These are phyloP conservation scores for Pseudocheirus occidentalis DNA, from an alignment of 2,797 vertebrate genomes.

Conservation along the genomic window DNA sequence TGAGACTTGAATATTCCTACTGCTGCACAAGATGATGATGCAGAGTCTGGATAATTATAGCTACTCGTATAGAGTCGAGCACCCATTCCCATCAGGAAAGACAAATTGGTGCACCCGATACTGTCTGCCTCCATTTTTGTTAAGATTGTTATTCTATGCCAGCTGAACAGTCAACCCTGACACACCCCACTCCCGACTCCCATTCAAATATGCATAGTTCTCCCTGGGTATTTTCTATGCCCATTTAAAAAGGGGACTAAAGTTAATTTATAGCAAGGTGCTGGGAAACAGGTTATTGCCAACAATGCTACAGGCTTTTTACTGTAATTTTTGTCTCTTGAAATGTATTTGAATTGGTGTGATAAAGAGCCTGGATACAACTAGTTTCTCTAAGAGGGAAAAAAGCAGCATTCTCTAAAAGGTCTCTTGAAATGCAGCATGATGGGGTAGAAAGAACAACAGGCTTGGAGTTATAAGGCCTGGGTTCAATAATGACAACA, in stretches of 20 bases:
- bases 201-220: neutral
- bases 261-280: neutral
- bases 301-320: neutral
- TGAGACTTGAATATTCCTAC: conserved; percentile 73
- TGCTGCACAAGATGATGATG: conserved; percentile 65
- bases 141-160: fast-evolving
- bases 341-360: neutral
- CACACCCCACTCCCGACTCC: neutral
- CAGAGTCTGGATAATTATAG: conserved; percentile 66
- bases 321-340: neutral
- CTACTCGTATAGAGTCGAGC: conserved; percentile 69
- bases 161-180: neutral
- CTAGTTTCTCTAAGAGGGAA: neutral
- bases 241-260: neutral
- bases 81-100: conserved; percentile 74
- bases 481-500: neutral
- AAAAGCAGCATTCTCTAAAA: neutral
- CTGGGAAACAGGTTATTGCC: neutral
- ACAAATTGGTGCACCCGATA: conserved; percentile 54
- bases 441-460: neutral
- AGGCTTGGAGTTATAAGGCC: neutral
- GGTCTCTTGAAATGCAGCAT: fast-evolving
- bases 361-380: neutral
- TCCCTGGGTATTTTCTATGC: neutral
- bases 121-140: conserved; percentile 29